These are phyloP conservation scores for Lytechinus variegatus DNA, from an alignment of 35 echinoderm and acorn worm species.

Conservation along the genomic window DNA sequence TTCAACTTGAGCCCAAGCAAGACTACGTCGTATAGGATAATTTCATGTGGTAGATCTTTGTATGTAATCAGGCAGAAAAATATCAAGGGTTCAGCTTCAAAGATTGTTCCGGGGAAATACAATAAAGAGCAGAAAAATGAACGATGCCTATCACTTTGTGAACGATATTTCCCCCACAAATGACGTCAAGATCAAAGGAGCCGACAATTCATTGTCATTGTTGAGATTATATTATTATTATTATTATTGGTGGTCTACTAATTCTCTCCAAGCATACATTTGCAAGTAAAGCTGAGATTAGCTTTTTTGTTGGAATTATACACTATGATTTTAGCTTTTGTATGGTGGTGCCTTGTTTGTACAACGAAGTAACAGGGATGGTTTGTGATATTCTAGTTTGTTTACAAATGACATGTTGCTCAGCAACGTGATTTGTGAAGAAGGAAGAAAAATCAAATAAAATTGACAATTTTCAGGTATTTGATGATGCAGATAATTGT, in stretches of 20 bases:
- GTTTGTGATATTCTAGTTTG: neutral
- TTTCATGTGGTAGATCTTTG: neutral
- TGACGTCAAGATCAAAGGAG: neutral
- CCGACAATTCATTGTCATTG: neutral
- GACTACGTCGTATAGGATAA: neutral
- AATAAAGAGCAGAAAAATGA: neutral
- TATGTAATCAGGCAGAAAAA: neutral
- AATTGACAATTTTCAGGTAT: neutral
- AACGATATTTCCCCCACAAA: neutral
- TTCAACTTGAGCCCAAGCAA: neutral
- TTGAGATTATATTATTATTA: neutral
- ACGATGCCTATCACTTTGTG: slow-evolving; percentile 6
- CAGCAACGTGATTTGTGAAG: neutral
- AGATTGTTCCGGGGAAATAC: neutral
- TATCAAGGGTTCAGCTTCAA: neutral
- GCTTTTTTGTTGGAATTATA: neutral
- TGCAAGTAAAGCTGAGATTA: neutral
- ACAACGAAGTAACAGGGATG: neutral
- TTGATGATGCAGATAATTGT: neutral
- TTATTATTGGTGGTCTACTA: neutral
- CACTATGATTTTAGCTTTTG: neutral
- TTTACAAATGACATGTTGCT: neutral
- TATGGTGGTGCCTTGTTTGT: neutral
- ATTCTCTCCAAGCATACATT: neutral
- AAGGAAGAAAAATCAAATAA: neutral